Base-by-base conservation (phyloP, 2,113 vertebrate genomes). In the Puntigrus tetrazona region DNA sequence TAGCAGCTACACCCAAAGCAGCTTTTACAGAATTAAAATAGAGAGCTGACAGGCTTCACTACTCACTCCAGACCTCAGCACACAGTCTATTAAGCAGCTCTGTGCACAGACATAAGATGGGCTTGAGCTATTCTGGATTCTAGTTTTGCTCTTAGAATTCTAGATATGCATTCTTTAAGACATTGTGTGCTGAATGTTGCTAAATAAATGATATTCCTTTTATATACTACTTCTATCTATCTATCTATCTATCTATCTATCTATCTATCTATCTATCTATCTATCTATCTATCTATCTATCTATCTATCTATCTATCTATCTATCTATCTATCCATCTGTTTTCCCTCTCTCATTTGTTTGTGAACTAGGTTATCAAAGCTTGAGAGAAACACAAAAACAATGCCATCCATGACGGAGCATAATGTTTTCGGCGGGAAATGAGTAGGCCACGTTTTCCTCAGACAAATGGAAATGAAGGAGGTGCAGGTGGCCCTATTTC, bases 281-380 rank as follows among this genome's bases (percentile, higher is more conserved):
- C 29, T 65, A 38, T 22, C 52, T 76, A 5, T 2, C 59, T 70
- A 38, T 69, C 38, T 65, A 13, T 47, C n/a, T 59, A 25, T 25
- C 22, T 59, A 18, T 67, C 63, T 65, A 16, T 34, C 63, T 59
- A 7, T 65, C 38, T 65, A 3, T 34, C 27, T 65, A 7, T 65
- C 63, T 67, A 3, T 31, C 63, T 34, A 7, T 65, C 61, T 65
- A 3, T 18, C 27, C 25, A 25, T 59, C 55, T 59, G 10, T 31
- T 89, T 86, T 87, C 80, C 86, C 72, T 86, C 75, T 88, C 76
- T 89, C 82, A 90, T 82, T 76, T 73, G 36, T 43, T 67, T 8
- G 34, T 47, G 43, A 69, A 76, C 78, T 76, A 18, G 34, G 22
- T 43, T 86, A 79, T 72, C 9, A 61, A 59, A 41, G 75, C 25